Evolutionary conservation across 2,888 invertebrate genomes (phyloP).

Genomic region (Incurvaria masculella): DNA sequence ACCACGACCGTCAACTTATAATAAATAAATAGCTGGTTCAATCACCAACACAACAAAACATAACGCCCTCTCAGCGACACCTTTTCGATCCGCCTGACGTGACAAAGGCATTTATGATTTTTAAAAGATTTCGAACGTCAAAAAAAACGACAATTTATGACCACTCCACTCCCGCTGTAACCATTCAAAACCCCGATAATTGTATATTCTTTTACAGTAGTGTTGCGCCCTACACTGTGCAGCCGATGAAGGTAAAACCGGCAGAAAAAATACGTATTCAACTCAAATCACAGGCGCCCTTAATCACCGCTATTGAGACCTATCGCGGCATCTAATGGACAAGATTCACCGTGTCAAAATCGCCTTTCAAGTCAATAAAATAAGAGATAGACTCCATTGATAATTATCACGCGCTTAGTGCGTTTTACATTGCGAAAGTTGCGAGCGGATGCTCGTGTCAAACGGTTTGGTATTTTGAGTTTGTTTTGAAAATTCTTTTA

Average conservation of each 20-base stretch:
- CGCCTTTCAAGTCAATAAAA: slow-evolving; percentile 37
- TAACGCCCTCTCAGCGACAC: slow-evolving; percentile 32
- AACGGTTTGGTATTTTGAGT: slow-evolving; percentile 57
- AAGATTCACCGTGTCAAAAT: slow-evolving; percentile 37
- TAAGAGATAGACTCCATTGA: slow-evolving; percentile 37
- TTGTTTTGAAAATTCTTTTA: slow-evolving; percentile 60
- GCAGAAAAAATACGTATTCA: slow-evolving; percentile 46
- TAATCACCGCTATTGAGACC: slow-evolving; percentile 58
- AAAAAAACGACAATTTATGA: slow-evolving; percentile 52
- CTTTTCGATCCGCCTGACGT: slow-evolving; percentile 34
- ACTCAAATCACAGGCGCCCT: slow-evolving; percentile 56
- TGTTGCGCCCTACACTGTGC: slow-evolving; percentile 46
- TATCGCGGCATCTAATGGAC: slow-evolving; percentile 50
- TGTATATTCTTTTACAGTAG: slow-evolving; percentile 59
- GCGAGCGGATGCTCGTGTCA: slow-evolving; percentile 56
- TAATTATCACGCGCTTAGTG: slow-evolving; percentile 32
- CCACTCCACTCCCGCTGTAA: slow-evolving; percentile 55
- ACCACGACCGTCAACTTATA: slow-evolving; percentile 30
- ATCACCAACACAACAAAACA: slow-evolving; percentile 25
- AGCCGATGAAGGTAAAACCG: slow-evolving; percentile 41
- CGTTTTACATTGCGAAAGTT: slow-evolving; percentile 31
- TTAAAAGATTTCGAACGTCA: slow-evolving; percentile 44
- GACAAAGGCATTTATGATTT: slow-evolving; percentile 42
- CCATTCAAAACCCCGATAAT: slow-evolving; percentile 55
- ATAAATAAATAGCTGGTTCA: slow-evolving; percentile 37